Conservation (phyloP, 2,113 vertebrate genomes). For the Carassius carassius region DNA sequence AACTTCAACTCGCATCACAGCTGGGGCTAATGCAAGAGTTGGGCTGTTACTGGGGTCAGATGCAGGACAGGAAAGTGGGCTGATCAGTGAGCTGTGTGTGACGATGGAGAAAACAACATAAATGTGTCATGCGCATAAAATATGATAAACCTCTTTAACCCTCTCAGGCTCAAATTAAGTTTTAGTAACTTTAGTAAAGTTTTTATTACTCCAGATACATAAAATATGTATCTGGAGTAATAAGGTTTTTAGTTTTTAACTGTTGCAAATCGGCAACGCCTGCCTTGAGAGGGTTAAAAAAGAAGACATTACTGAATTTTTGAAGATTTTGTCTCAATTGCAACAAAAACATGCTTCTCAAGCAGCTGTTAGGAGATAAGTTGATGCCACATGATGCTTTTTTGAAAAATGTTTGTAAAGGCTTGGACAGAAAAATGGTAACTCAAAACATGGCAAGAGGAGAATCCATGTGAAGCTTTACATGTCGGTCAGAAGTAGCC, state of each 20-base stretch:
- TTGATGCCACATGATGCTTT: constrained; percentile 77
- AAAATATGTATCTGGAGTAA: too few relatives aligned
- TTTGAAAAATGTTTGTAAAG: constrained; percentile 47
- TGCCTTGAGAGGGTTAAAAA: too few relatives aligned
- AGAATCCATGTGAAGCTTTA: not conserved
- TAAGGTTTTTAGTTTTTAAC: too few relatives aligned
- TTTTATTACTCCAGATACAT: too few relatives aligned
- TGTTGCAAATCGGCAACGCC: too few relatives aligned
- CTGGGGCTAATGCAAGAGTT: not conserved
- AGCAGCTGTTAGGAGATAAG: constrained; percentile 9
- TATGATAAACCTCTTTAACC: not conserved
- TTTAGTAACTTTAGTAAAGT: too few relatives aligned
- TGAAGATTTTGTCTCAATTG: not conserved
- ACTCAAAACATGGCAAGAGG: constrained; percentile 54
- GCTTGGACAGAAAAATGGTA: constrained; percentile 65
- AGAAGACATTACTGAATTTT: not conserved
- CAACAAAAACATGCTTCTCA: constrained; percentile 12
- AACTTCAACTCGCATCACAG: constrained; percentile 72
- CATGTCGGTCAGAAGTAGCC: not conserved
- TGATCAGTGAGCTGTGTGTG: not conserved
- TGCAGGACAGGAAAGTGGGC: not conserved
- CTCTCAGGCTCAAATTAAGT: too few relatives aligned
- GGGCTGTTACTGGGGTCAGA: not conserved
- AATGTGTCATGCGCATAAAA: not conserved
- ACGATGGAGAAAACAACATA: not conserved